Conservation (phyloP, 2,797 vertebrate genomes). For the Streptopelia turtur region DNA sequence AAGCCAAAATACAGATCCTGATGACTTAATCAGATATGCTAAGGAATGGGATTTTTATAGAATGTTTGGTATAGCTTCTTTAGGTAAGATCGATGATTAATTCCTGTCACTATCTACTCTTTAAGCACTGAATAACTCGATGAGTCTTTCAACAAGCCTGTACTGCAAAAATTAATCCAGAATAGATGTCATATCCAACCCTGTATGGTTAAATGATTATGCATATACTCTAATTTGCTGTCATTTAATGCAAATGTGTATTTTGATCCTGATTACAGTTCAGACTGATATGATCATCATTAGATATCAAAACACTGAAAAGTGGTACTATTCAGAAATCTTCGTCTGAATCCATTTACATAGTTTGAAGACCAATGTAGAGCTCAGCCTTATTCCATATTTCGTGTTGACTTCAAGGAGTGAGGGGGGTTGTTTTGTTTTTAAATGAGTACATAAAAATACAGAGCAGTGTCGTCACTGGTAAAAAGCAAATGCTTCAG, state of each 20-base stretch:
- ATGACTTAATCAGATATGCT: slow-evolving; percentile 96
- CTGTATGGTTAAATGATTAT: background rate
- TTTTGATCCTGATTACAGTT: background rate
- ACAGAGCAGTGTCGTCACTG: background rate
- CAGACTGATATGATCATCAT: background rate
- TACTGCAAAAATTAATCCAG: background rate
- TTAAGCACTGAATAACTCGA: background rate
- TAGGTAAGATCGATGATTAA: slow-evolving; percentile 80
- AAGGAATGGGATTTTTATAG: slow-evolving; percentile 98
- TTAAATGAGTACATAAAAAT: background rate
- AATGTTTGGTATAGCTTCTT: slow-evolving; percentile 90
- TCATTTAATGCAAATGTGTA: background rate
- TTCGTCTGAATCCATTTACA: background rate
- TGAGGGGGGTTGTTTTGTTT: background rate
- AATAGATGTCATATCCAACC: background rate
- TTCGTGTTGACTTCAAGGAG: background rate
- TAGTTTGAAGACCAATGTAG: background rate
- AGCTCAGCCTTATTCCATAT: background rate
- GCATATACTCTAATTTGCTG: background rate
- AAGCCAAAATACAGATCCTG: slow-evolving; percentile 85
- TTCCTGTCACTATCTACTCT: background rate
- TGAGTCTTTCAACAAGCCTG: background rate
- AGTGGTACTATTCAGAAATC: background rate
- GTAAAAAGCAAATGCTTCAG: background rate
- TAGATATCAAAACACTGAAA: background rate